These are phyloP conservation scores for Noctua fimbriata DNA, from an alignment of 2,888 invertebrate genomes.

Conservation along the genomic window DNA sequence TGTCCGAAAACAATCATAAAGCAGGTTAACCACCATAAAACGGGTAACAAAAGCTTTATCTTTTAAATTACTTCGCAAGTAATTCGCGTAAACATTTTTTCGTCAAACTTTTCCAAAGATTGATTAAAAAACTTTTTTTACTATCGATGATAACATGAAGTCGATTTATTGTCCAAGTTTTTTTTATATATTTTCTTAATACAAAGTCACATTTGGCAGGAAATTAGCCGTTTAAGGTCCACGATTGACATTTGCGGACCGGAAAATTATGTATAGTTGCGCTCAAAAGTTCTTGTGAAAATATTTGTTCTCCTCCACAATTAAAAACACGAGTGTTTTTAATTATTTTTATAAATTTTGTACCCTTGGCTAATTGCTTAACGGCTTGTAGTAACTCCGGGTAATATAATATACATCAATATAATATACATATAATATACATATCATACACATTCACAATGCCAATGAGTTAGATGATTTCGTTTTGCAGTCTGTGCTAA, in stretches of 20 bases:
- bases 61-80: constrained; percentile 63
- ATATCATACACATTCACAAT: no score
- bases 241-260: constrained; percentile 69
- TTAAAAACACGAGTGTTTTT: background rate
- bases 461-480: background rate
- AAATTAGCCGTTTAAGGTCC: constrained; percentile 71
- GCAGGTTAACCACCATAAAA: constrained; percentile 51
- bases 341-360: background rate
- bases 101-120: constrained; percentile 60
- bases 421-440: no score
- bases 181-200: constrained; percentile 67
- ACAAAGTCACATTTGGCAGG: constrained; percentile 69
- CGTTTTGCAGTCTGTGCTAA: background rate
- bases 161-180: constrained; percentile 67
- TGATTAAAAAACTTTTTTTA: constrained; percentile 74
- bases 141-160: constrained; percentile 60
- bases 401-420: no score
- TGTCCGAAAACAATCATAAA: constrained; percentile 29
- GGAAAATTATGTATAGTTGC: constrained; percentile 67
- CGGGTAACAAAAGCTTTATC: constrained; percentile 56
- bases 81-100: constrained; percentile 66
- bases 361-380: background rate
- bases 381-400: background rate
- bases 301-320: background rate
- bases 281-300: constrained; percentile 48